phyloP scores from a whole-genome alignment of 2,888 invertebrate species.

The Diarsia mendica region DNA sequence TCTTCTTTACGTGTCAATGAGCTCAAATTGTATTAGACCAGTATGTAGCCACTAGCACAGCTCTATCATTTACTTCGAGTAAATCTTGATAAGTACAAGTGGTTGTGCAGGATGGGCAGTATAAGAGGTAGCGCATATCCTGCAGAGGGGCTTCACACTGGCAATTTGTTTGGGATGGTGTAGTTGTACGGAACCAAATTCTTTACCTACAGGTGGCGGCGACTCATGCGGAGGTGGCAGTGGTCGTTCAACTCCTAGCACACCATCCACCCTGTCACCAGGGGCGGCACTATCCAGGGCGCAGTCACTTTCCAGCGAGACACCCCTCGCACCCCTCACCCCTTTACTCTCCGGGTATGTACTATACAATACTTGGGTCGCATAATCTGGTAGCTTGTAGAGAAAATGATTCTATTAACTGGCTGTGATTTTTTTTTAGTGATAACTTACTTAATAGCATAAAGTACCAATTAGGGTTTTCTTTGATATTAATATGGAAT shows the following conservation, averaged over 20 bases:
- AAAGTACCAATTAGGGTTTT: conserved; percentile 14
- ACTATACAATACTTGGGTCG: background rate
- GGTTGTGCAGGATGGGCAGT: too few species aligned
- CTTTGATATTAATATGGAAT: background rate
- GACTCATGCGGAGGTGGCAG: conserved; percentile 84
- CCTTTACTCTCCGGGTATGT: conserved; percentile 86
- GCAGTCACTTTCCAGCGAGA: conserved; percentile 87
- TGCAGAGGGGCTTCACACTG: too few species aligned
- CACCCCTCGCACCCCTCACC: conserved; percentile 86
- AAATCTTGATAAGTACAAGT: too few species aligned
- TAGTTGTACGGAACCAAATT: background rate
- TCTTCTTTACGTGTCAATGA: too few species aligned
- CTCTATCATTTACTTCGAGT: too few species aligned
- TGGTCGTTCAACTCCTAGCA: conserved; percentile 89
- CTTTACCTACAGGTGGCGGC: conserved; percentile 73
- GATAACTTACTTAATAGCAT: conserved; percentile 5
- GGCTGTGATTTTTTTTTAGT: conserved; percentile 33
- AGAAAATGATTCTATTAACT: conserved; percentile 20
- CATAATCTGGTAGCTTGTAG: conserved; percentile 38
- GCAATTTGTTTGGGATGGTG: background rate
- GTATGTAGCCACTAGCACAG: too few species aligned
- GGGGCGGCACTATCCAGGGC: conserved; percentile 87
- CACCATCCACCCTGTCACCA: conserved; percentile 91
- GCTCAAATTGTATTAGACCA: too few species aligned
- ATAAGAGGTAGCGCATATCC: too few species aligned